A percentile compares a stretch with the other conserved stretches of the same genome.
phyloP scores from a whole-genome alignment of 2,113 vertebrate species.

The Nerophis ophidion region DNA sequence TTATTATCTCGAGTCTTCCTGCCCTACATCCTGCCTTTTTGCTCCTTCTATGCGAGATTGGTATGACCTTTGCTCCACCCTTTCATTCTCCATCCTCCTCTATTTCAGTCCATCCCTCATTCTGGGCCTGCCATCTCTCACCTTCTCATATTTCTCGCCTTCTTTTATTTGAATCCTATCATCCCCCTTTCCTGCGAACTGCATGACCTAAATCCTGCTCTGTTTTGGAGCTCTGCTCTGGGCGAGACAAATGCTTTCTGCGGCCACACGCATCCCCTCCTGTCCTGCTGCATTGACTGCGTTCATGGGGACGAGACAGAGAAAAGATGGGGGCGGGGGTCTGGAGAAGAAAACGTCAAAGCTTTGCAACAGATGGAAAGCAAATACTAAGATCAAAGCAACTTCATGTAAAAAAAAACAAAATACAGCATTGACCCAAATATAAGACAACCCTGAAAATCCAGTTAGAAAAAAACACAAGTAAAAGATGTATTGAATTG shows the following conservation, averaged over 20 bases:
- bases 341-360: constrained; percentile 5
- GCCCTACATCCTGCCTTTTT: constrained; percentile 14
- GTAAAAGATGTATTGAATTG: no score
- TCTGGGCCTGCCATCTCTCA: constrained; percentile 34
- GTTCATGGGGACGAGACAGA: constrained; percentile 25
- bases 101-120: constrained; percentile 17
- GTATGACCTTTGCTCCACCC: constrained; percentile 17
- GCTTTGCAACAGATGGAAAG: constrained; percentile 5
- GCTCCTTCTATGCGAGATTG: constrained; percentile 1
- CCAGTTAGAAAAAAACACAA: no score
- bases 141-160: constrained; percentile 42
- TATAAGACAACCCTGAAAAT: no score
- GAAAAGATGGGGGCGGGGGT: constrained; percentile 14
- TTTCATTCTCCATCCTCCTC: constrained; percentile 20
- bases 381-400: not conserved
- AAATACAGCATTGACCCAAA: not conserved
- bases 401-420: not conserved
- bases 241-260: constrained; percentile 48
- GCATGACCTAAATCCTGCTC: constrained; percentile 69
- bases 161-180: constrained; percentile 45
- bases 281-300: constrained; percentile 52
- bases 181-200: constrained; percentile 51
- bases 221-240: constrained; percentile 54
- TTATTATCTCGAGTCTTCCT: constrained; percentile 15
- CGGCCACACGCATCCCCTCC: constrained; percentile 42